Base-by-base conservation (phyloP, 2,888 invertebrate genomes). In the Eurois occulta region DNA sequence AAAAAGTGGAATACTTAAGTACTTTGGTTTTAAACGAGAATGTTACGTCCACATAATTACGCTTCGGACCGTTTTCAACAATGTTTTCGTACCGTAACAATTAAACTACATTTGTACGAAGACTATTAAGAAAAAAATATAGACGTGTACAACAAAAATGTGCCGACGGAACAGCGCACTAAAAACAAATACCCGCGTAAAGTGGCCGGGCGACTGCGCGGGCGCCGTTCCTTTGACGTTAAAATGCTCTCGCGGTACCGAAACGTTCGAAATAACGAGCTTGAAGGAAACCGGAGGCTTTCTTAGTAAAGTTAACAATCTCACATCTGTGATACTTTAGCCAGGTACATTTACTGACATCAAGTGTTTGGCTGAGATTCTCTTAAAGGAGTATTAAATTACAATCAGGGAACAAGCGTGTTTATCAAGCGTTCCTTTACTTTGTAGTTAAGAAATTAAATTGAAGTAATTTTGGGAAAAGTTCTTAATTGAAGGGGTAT, bases 111-210 rank as follows among this genome's bases (percentile, higher is more conserved):
- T 77, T 70, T 70, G 71, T 78, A 80, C 77, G 68, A n/a, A 35
- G 77, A 46, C 85, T 81, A 80, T 85, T 85, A 86, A 78, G 79
- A 84, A 87, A 87, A 88, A 86, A 74, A 86, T 84, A 89, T 87
- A 81, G 82, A 89, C 83, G 84, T 75, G 77, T 82, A 74, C 52
- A 88, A 86, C 84, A 84, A 81, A 81, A 88, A 87, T 84, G 83
- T 81, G 71, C 78, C 78, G 83, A 83, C 81, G 84, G 85, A 87
- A 88, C 84, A 78, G 75, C 66, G 88, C 85, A 87, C 85, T 92
- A 92, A 92, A 92, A 92, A 90, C 90, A 87, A 92, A 92, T 92
- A 91, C 78, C 87, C 86, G 81, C 88, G 89, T 91, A 91, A 91
- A 92, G 86, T 89, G 89, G 83, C 58, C 81, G 60, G 75, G 55